A percentile compares a stretch with the other conserved stretches of the same genome.
phyloP scores from a whole-genome alignment of 2,888 invertebrate genomes.

The Micropterix aruncella region DNA sequence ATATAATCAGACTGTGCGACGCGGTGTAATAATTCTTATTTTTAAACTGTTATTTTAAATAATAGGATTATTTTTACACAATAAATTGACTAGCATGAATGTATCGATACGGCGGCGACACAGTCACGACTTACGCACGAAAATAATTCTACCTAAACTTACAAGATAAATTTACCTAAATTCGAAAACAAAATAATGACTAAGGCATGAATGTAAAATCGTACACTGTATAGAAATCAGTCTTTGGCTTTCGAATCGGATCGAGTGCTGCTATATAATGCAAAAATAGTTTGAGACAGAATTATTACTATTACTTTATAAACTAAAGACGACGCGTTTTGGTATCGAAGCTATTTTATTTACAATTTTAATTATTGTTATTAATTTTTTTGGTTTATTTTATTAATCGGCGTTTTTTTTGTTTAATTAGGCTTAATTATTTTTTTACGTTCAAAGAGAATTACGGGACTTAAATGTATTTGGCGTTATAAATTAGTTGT shows the following conservation, averaged over 20 bases:
- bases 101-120: too few relatives aligned
- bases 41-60: too few relatives aligned
- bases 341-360: not conserved
- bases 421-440: constrained; percentile 1
- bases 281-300: not conserved
- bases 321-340: not conserved
- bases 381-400: constrained; percentile 7
- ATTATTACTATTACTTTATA: not conserved
- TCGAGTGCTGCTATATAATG: not conserved
- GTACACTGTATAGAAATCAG: constrained; percentile 8
- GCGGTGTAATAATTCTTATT: too few relatives aligned
- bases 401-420: not conserved
- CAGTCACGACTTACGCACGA: too few relatives aligned
- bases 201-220: too few relatives aligned
- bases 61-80: constrained; percentile 8
- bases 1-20: too few relatives aligned
- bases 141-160: too few relatives aligned
- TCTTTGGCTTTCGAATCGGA: constrained; percentile 10
- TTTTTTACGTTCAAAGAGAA: constrained; percentile 1
- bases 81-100: constrained; percentile 9
- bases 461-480: not conserved
- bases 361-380: constrained; percentile 5
- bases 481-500: not conserved
- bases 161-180: too few relatives aligned
- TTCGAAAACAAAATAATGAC: too few relatives aligned